phyloP scores from a whole-genome alignment of 2,888 invertebrate genomes.

The Folsomia manolachei region DNA sequence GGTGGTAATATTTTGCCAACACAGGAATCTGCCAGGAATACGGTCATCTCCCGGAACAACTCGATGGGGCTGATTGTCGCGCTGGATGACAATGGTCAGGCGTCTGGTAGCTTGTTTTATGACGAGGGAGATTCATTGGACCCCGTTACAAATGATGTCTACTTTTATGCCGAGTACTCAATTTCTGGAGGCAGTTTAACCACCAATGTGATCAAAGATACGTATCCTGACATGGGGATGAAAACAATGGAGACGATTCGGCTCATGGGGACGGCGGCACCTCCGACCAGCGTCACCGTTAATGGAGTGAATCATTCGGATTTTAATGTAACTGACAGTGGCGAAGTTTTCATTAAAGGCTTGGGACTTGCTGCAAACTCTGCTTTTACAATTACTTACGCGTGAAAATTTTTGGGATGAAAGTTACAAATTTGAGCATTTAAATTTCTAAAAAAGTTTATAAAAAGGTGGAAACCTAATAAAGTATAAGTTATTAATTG shows the following conservation, averaged over 20 bases:
- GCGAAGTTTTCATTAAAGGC: slow-evolving; percentile 38
- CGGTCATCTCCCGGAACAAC: slow-evolving; percentile 61
- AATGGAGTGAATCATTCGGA: slow-evolving; percentile 33
- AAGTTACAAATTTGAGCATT: no score
- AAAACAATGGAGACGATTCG: slow-evolving; percentile 33
- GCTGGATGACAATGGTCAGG: slow-evolving; percentile 59
- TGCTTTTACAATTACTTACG: neutral
- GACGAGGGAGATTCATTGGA: slow-evolving; percentile 72
- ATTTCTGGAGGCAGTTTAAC: slow-evolving; percentile 23
- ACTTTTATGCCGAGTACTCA: slow-evolving; percentile 35
- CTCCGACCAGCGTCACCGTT: slow-evolving; percentile 25
- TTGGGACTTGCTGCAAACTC: slow-evolving; percentile 15
- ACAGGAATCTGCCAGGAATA: slow-evolving; percentile 65
- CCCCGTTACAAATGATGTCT: slow-evolving; percentile 38
- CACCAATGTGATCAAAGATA: slow-evolving; percentile 26
- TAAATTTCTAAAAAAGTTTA: no score
- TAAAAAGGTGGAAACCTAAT: no score
- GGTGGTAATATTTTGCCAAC: slow-evolving; percentile 71
- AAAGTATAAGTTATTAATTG: no score
- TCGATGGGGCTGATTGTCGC: slow-evolving; percentile 66
- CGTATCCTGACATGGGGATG: slow-evolving; percentile 35
- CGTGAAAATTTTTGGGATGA: no score
- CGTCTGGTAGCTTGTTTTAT: slow-evolving; percentile 70
- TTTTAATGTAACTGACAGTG: slow-evolving; percentile 28
- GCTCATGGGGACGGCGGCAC: slow-evolving; percentile 34